A percentile compares a stretch with the other conserved stretches of the same genome.
Conservation (phyloP, 1,140 invertebrate species). For the Bemisia tabaci region DNA sequence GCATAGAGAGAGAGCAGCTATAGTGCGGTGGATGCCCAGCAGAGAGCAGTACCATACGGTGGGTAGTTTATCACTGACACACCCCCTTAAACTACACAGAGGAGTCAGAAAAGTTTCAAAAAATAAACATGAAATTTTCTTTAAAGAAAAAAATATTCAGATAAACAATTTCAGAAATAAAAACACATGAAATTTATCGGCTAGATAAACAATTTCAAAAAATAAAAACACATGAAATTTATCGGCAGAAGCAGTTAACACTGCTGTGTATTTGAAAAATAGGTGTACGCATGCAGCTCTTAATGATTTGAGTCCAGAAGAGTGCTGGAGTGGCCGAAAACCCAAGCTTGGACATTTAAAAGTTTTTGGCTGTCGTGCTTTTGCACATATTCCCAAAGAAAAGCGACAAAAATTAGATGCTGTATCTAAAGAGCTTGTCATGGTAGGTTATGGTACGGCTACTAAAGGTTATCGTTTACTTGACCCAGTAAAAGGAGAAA, state of each 20-base stretch:
- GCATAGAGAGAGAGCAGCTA: no score
- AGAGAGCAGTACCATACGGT: no score
- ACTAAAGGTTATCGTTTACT: conserved; percentile 28
- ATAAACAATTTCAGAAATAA: no score
- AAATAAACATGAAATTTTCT: no score
- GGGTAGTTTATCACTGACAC: no score
- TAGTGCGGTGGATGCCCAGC: no score
- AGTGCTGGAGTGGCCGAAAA: neutral
- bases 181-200: no score
- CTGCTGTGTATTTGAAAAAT: neutral
- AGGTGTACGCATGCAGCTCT: conserved; percentile 11
- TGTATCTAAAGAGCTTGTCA: conserved; percentile 19
- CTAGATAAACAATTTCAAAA: no score
- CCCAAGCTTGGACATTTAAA: conserved; percentile 11
- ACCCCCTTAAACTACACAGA: no score
- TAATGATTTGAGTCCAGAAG: neutral
- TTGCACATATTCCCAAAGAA: conserved; percentile 18
- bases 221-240: no score
- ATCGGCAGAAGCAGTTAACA: neutral
- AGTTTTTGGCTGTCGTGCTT: conserved; percentile 25
- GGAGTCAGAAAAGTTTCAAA: no score
- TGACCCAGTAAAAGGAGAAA: conserved; percentile 19
- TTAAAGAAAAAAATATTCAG: no score
- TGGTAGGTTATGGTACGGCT: conserved; percentile 28
- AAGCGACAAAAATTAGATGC: conserved; percentile 24